Evolutionary conservation across 2,797 vertebrate genomes (phyloP), one percentile per base, ranked within the genome.

Genomic region (Rhinogobio ventralis): DNA sequence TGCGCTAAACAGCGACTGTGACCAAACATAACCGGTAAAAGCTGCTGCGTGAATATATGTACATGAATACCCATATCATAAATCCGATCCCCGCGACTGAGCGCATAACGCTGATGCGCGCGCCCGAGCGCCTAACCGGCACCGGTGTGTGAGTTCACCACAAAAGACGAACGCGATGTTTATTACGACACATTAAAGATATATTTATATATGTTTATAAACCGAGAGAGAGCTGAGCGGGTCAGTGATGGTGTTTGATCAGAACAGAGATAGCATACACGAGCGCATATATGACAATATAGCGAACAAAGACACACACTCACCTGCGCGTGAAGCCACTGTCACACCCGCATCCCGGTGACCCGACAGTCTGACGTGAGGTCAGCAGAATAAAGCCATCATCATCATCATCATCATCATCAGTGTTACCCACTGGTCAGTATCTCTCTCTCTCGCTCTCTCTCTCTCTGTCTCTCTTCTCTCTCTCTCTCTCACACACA

Each of bases 21-120:
- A 49, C n/a, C 1, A 46, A 17, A 69, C 11, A 69, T 3, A 69
- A 1, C 11, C 0, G 1, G 5, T 9, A 20, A 67, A 19, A 0
- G 17, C 8, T n/a, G n/a, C n/a, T n/a, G n/a, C n/a, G n/a, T n/a
- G n/a, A n/a, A n/a, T n/a, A n/a, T n/a, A n/a, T n/a, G n/a, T 11
- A 9, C 7, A 73, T 36, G 33, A 36, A 36, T 5, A 36, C 5
- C 33, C 33, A 36, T 73, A 51, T 11, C 10, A 51, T 49, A 51
- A 0, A 20, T 33, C 0, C 13, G 6, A 20, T 51, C 9, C 4
- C 0, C n/a, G n/a, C n/a, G n/a, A n/a, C n/a, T n/a, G n/a, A n/a
- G n/a, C n/a, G n/a, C n/a, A n/a, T n/a, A n/a, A n/a, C n/a, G n/a
- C 19, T n/a, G 62, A 75, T 10, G 62, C 33, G n/a, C 67, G 79